Conservation (phyloP, 2,797 vertebrate species). For the Rhincodon typus region DNA sequence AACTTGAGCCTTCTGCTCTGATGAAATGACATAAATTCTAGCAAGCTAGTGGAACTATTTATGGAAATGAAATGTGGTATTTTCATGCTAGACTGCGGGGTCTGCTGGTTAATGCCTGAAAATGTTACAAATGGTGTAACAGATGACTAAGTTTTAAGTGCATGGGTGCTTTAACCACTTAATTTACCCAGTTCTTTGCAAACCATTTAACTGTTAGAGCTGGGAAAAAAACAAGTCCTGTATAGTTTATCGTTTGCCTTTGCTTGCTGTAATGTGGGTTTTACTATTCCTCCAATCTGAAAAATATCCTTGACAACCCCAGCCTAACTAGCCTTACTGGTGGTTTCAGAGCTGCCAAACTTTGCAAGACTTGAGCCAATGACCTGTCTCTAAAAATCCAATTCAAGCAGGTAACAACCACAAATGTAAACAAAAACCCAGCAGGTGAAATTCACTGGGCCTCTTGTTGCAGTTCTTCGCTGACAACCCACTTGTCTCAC, state of each 20-base stretch:
- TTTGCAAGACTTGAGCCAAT: neutral
- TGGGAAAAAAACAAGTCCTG: neutral
- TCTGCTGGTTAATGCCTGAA: too few relatives aligned
- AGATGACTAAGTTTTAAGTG: neutral
- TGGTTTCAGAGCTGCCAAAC: neutral
- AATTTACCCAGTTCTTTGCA: neutral
- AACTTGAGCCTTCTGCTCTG: neutral
- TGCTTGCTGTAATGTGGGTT: neutral
- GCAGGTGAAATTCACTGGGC: neutral
- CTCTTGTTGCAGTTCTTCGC: neutral
- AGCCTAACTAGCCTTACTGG: too few relatives aligned
- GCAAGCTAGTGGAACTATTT: neutral
- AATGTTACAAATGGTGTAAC: neutral
- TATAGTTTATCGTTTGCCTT: neutral
- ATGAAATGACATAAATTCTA: neutral
- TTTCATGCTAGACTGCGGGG: too few relatives aligned
- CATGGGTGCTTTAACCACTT: neutral
- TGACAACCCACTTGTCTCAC: neutral
- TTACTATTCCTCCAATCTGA: neutral
- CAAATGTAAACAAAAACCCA: neutral
- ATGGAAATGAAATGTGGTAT: neutral
- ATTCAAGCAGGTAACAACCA: neutral
- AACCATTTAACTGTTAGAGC: neutral
- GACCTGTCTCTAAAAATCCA: neutral
- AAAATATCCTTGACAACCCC: neutral